These are phyloP conservation scores for Nannobrachium achirus DNA, from an alignment of 2,113 vertebrate genomes.

Conservation along the genomic window DNA sequence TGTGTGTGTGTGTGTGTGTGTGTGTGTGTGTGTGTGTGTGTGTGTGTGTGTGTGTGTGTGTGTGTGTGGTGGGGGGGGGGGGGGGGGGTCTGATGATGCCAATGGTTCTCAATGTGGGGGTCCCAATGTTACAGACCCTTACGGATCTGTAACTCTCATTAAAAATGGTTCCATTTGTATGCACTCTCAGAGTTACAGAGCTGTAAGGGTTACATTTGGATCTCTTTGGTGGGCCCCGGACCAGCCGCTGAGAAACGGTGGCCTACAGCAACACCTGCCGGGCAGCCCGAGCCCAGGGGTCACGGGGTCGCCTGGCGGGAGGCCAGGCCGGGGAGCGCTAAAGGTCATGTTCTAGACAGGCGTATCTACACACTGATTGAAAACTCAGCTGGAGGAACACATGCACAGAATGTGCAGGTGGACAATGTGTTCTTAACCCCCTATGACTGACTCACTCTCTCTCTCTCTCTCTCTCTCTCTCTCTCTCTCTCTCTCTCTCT, in stretches of 20 bases:
- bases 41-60: background rate
- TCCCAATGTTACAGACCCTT: no score
- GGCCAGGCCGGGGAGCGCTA: slow-evolving; percentile 61
- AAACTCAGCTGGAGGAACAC: slow-evolving; percentile 69
- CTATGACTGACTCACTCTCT: background rate
- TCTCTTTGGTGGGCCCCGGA: no score
- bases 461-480: background rate
- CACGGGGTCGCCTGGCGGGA: slow-evolving; percentile 56
- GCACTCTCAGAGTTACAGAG: no score
- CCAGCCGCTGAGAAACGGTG: no score
- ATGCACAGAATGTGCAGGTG: slow-evolving; percentile 52
- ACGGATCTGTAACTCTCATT: no score
- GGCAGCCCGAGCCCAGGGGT: slow-evolving; percentile 50
- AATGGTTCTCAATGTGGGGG: no score
- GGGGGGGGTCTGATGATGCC: background rate
- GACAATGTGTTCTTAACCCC: slow-evolving; percentile 39
- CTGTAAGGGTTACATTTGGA: no score
- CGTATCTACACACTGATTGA: slow-evolving; percentile 65
- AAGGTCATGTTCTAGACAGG: slow-evolving; percentile 68
- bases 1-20: slow-evolving; percentile 1
- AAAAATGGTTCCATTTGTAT: no score
- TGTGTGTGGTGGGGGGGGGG: slow-evolving; percentile 21
- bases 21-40: background rate
- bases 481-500: background rate
- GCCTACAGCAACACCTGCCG: slow-evolving; percentile 67